Conservation (phyloP, 2,113 vertebrate genomes). For the Psophia crepitans region DNA sequence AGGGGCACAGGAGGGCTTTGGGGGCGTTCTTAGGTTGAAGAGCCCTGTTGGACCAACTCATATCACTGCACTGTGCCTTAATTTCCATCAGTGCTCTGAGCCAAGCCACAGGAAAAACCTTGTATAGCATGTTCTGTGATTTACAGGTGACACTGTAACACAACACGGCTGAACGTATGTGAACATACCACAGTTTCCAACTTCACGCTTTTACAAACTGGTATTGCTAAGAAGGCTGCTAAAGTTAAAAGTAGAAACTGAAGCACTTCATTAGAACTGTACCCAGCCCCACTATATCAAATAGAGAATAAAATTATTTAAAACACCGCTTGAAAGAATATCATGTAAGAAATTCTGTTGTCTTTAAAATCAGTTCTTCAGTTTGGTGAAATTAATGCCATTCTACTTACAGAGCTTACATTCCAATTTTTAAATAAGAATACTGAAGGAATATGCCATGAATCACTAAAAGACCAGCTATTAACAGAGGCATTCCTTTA, state of each 20-base stretch:
- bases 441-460: not conserved
- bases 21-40: not conserved
- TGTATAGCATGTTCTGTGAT: not conserved
- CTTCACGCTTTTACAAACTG: not conserved
- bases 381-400: not conserved
- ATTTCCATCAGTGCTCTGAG: not conserved
- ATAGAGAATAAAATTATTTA: not conserved
- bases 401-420: not conserved
- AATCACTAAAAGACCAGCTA: conserved; percentile 23
- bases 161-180: not conserved
- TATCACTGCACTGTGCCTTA: not conserved
- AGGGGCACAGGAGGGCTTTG: not conserved
- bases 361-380: not conserved
- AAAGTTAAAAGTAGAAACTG: not conserved
- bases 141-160: not conserved
- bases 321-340: not conserved
- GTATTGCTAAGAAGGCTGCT: not conserved
- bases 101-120: accelerated
- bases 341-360: not conserved
- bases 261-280: not conserved
- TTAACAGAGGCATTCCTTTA: conserved; percentile 36
- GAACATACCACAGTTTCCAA: not conserved
- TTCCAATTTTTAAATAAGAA: not conserved
- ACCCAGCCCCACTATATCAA: not conserved
- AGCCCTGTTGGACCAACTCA: not conserved